Evolutionary conservation across 2,113 vertebrate genomes (phyloP), one percentile per base, ranked within the genome.

Genomic region (Eleginops maclovinus): DNA sequence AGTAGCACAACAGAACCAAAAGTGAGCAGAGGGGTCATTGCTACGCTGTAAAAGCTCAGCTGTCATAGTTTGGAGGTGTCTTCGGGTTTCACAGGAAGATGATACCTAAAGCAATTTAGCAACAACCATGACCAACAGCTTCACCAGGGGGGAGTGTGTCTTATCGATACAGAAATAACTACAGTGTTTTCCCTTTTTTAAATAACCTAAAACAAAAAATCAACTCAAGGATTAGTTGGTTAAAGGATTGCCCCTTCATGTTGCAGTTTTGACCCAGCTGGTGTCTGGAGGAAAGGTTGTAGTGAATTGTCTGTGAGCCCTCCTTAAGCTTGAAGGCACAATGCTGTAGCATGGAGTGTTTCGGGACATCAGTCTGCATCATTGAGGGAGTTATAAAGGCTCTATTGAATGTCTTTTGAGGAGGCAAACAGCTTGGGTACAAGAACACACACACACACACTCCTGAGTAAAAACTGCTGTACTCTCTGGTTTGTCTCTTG

Each of bases 11-110:
- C 10, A 9, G 63, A 55, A 61, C 10, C 0, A 47, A 62, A 82
- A 68, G 36, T 22, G 19, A 77, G 50, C 53, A 8, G 66, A 1
- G 12, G n/a, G 50, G 13, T 54, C 11, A 0, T 43, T 7, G 19
- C 19, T 58, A 6, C 54, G 4, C 71, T 26, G 10, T 64, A 67
- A 72, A 75, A 78, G 53, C 59, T 43, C 72, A 55, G 58, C 75
- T 84, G 76, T 81, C 78, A 46, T 22, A 49, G 77, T 77, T 79
- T 66, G 76, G 53, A 80, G 70, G 63, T 78, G 77, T 64, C 13
- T 67, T 79, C 40, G 9, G 67, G 61, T 74, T 77, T 86, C 65
- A 81, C 64, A 66, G 82, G 65, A 92, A 81, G 70, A 15, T 22
- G 75, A 88, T 68, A 83, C 86, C 73, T 16, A 8, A 14, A 66